These are phyloP conservation scores for Brachyalestes nurse DNA, from an alignment of 2,797 vertebrate genomes.

Conservation along the genomic window DNA sequence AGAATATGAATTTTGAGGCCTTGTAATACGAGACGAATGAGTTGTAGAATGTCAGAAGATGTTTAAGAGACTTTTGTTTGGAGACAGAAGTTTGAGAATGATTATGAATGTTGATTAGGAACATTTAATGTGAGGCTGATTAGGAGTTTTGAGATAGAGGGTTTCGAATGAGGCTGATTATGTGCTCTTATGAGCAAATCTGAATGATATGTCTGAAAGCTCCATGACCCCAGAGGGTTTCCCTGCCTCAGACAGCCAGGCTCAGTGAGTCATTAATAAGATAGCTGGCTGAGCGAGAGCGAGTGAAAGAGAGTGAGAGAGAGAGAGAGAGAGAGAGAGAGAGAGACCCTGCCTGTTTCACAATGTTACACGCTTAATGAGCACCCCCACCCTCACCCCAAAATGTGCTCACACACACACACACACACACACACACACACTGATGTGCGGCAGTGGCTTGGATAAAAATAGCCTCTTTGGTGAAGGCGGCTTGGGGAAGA, in stretches of 20 bases:
- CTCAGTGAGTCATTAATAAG: conserved; percentile 59
- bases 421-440: conserved; percentile 41
- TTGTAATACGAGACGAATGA: too few relatives aligned
- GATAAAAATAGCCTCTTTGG: conserved; percentile 56
- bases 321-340: conserved; percentile 52
- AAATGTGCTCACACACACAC: conserved; percentile 29
- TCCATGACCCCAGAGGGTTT: conserved; percentile 58
- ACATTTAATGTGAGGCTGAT: conserved; percentile 13
- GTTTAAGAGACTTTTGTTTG: too few relatives aligned
- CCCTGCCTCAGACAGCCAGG: conserved; percentile 51
- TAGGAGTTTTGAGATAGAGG: conserved; percentile 19
- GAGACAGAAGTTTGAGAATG: not conserved
- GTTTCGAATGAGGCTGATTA: conserved; percentile 36
- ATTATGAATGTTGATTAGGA: not conserved
- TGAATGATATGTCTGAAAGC: conserved; percentile 59
- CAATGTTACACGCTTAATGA: conserved; percentile 61
- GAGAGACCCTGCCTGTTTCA: conserved; percentile 54
- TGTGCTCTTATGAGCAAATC: conserved; percentile 43
- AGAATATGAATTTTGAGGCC: too few relatives aligned
- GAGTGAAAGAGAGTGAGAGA: conserved; percentile 50
- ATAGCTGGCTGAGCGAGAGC: conserved; percentile 49
- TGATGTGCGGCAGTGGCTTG: conserved; percentile 50
- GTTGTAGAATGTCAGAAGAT: too few relatives aligned
- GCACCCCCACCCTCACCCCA: conserved; percentile 48
- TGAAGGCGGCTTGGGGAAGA: conserved; percentile 44